Evolutionary conservation across 2,113 vertebrate genomes (phyloP), one percentile per base, ranked within the genome.

Genomic region (Neolamprologus caudopunctatus): DNA sequence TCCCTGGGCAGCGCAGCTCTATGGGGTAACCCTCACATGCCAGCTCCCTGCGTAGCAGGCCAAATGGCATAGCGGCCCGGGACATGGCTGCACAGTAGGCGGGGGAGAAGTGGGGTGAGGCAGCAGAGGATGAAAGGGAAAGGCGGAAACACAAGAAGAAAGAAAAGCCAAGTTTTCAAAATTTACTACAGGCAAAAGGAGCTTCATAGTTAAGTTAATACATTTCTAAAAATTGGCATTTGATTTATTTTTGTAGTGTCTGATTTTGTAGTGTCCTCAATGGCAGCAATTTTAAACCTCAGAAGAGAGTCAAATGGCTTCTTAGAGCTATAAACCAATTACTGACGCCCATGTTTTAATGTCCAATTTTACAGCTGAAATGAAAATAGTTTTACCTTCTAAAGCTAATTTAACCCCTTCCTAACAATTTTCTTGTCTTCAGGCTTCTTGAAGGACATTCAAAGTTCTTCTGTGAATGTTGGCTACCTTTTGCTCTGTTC

Each of bases 21-120:
- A 99, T 98, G 84, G 98, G 98, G 92, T 99, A 99, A 33, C 98
- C 98, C 91, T 99, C 98, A 2, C 98, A 98, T 0, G 98, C 97
- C 94, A 99, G 94, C 94, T 99, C 98, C 85, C 98, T 94, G 83
- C 98, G 97, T 95, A 98, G 97, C 92, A 99, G 92, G 24, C 98
- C 98, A 1, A 98, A 98, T 0, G 98, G 98, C 93, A 98, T 97
- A 54, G 97, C 97, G 0, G 97, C 97, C 28, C 98, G 96, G 87
- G 97, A 98, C 95, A 98, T 96, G 79, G 95, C 96, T 96, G 92
- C 21, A 71, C 7, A 16, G 12, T 9, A 51, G 35, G 12, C 1
- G 16, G 26, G 24, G 19, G 8, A 14, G n/a, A 5, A 17, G 8
- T 10, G 21, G 9, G 9, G 40, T 3, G 13, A 5, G 42, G n/a